Evolutionary conservation across 1,140 invertebrate species (phyloP), one percentile per base, ranked within the genome.

Genomic region (Drosophila pectinifera): DNA sequence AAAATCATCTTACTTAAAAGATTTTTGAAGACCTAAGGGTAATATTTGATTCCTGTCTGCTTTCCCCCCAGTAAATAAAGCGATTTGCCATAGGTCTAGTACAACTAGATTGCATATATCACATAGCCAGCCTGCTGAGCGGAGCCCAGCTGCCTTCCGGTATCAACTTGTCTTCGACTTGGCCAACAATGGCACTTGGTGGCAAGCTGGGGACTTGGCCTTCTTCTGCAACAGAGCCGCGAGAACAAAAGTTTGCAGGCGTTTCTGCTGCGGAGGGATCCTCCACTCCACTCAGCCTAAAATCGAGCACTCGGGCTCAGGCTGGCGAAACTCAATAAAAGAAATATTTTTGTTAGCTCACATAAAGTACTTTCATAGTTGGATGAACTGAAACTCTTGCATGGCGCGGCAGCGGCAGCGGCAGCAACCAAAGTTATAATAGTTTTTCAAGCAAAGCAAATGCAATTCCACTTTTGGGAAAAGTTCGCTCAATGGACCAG

Each of bases 291-390:
- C 70, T 70, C 55, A 80, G 80, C 80, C 80, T 84, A 83, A 83
- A 80, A 83, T 80, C 56, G 75, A 70, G 46, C 31, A 39, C 46
- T 38, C 16, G 54, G 36, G 34, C 39, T 28, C 28, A 22, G 39
- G 24, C 54, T 16, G 63, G 61, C 38, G 57, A 83, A 88, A 88
- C 83, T 88, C 83, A 88, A 88, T 88, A 89, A 88, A 88, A 88
- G 83, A 88, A 88, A 88, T 88, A 88, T 88, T 88, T 88, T 88
- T 89, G 84, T 89, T 88, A 88, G 83, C 84, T 82, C 72, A 89
- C 83, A 89, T 88, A 88, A 88, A 88, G 83, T 88, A 88, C 83
- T 89, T 88, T 86, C 75, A 86, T 86, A 86, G 84, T 88, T 88
- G 83, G 83, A 76, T 88, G 83, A 88, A 88, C 84, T 89, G 83